These are phyloP conservation scores for Tupiocoris notatus DNA, from an alignment of 2,888 invertebrate species.

Conservation along the genomic window DNA sequence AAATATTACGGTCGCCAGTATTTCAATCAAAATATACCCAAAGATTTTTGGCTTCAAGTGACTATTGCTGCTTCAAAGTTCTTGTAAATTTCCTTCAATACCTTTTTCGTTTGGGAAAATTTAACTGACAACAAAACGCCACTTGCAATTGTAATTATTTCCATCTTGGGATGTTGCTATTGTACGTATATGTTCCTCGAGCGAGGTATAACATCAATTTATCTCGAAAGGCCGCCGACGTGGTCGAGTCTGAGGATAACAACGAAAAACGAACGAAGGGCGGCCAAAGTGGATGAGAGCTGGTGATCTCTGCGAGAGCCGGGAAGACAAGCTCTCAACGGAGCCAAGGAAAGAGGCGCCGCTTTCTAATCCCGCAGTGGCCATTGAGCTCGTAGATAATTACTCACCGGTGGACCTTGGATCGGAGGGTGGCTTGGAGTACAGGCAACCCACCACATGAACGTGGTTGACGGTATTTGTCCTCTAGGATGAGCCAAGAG, in stretches of 20 bases:
- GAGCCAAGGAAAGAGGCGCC: conserved; percentile 6
- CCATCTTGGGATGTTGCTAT: not conserved
- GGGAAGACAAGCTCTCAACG: not conserved
- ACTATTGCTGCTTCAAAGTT: no score
- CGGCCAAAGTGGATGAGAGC: conserved; percentile 10
- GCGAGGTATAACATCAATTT: conserved; percentile 3
- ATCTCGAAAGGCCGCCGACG: not conserved
- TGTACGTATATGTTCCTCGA: not conserved
- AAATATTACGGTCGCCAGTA: no score
- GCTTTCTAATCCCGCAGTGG: conserved; percentile 34
- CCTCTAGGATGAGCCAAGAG: no score
- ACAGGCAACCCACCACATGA: not conserved
- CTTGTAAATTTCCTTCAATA: no score
- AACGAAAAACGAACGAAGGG: not conserved
- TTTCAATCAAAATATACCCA: no score
- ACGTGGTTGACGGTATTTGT: no score
- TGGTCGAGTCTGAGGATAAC: not conserved
- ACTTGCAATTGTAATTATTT: not conserved
- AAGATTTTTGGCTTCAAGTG: no score
- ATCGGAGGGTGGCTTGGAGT: not conserved
- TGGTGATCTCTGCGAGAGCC: not conserved
- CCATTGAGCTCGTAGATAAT: conserved; percentile 22
- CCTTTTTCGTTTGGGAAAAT: no score
- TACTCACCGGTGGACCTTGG: conserved; percentile 20
- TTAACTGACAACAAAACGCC: no score